Percentiles rank a stretch among this genome's conserved stretches.
phyloP scores from a whole-genome alignment of 2,797 vertebrate species.

The Caiman crocodilus region DNA sequence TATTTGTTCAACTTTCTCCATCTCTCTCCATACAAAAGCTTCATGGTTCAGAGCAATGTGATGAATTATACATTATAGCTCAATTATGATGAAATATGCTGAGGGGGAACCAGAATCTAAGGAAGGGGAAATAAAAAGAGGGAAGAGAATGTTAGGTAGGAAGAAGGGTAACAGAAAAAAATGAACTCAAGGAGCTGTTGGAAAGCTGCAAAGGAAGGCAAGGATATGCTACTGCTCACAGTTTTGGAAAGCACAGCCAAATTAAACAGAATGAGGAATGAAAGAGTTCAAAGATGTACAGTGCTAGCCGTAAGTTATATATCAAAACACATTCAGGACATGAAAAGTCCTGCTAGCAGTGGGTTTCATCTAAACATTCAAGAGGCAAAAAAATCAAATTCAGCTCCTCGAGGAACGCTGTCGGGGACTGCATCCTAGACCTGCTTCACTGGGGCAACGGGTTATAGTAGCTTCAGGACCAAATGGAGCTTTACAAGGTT shows the following conservation, averaged over 20 bases:
- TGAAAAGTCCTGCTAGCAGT: not conserved
- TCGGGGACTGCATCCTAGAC: fast-evolving
- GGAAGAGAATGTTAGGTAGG: slow-evolving; percentile 8
- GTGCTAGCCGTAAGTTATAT: not conserved
- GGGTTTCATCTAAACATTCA: not conserved
- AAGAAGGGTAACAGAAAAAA: not conserved
- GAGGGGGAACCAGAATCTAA: not conserved
- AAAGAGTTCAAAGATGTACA: slow-evolving; percentile 8
- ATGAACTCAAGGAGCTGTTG: slow-evolving; percentile 28
- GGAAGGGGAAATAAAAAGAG: not conserved
- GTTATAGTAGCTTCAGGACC: not conserved
- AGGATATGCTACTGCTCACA: slow-evolving; percentile 39
- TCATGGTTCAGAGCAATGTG: not conserved
- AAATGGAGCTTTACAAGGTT: not conserved
- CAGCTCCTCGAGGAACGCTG: not conserved
- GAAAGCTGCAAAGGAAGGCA: not conserved
- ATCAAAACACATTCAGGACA: not conserved
- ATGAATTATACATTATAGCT: slow-evolving; percentile 41
- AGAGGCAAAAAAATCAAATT: not conserved
- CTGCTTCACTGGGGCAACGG: not conserved
- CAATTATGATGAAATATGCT: slow-evolving; percentile 22
- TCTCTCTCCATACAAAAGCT: not conserved
- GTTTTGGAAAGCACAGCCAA: slow-evolving; percentile 25
- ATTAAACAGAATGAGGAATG: slow-evolving; percentile 23
- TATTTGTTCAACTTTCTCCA: slow-evolving; percentile 42